Evolutionary conservation across 1,140 invertebrate species (phyloP), one percentile per base, ranked within the genome.

Genomic region (Megalopta genalis): DNA sequence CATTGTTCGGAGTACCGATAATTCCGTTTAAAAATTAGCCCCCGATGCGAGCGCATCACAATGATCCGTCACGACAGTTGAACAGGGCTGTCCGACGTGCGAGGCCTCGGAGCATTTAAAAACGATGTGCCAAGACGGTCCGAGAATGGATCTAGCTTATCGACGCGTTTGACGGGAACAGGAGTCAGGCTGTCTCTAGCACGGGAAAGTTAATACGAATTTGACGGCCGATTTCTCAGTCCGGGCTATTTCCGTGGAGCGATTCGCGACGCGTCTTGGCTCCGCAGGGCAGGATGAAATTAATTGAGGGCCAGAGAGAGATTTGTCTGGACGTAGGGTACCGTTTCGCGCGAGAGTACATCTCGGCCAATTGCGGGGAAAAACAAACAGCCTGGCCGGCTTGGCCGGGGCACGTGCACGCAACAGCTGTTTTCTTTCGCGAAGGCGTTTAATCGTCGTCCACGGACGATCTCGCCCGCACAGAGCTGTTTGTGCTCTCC

Each of bases 381-480:
- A 79, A 78, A 71, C 77, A 72, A 32, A 75, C 54, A 67, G 77
- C 67, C 27, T 46, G 74, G 68, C 27, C 52, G 8, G 37, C 49
- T 21, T 14, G 39, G n/a, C 21, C 21, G n/a, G 27, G 25, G 18
- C 57, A 42, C 18, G 18, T 27, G 16, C 49, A 10, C 18, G 49
- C 4, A 57, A 63, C 59, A 63, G 39, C 57, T 63, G 70, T 18
- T 73, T 63, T 60, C 59, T 49, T 60, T 32, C 39, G 37, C 57
- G 54, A 57, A n/a, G 21, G 5, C 21, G 67, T 25, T 46, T 63
- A 23, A 63, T 73, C 59, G 70, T 42, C 18, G 27, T 21, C 25
- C 25, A 37, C 57, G 69, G 18, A 32, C 25, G 60, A 57, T 62
- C 25, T 62, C 16, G 25, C 5, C 18, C 59, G 59, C 23, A 25